Evolutionary conservation across 1,140 invertebrate species (phyloP).

Genomic region (Ceratina calcarata): DNA sequence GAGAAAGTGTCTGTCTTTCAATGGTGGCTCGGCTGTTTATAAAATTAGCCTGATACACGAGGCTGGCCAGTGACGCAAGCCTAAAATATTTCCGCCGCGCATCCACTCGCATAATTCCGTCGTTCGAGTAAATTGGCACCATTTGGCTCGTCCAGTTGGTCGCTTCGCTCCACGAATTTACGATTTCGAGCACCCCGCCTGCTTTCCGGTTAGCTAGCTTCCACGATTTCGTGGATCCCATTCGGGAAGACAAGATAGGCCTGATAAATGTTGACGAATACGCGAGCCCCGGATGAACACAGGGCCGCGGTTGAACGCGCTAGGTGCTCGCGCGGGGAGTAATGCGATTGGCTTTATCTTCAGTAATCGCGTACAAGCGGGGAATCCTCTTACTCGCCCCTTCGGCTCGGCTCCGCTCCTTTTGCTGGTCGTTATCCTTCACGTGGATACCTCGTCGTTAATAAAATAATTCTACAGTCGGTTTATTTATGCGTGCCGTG

Average conservation of each 20-base stretch:
- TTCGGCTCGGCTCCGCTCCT: not conserved
- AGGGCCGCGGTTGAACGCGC: slow-evolving; percentile 14
- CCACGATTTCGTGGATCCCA: slow-evolving; percentile 11
- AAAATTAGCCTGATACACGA: slow-evolving; percentile 18
- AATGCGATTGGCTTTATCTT: slow-evolving; percentile 64
- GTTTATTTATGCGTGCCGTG: slow-evolving; percentile 66
- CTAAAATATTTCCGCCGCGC: slow-evolving; percentile 27
- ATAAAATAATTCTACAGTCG: slow-evolving; percentile 70
- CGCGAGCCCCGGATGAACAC: not conserved
- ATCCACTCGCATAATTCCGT: slow-evolving; percentile 36
- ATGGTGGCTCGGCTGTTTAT: slow-evolving; percentile 19
- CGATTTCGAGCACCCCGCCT: slow-evolving; percentile 9
- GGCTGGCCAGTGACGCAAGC: not conserved
- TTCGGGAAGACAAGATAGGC: slow-evolving; percentile 29
- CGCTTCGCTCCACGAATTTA: slow-evolving; percentile 17
- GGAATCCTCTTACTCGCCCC: not conserved
- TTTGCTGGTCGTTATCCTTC: not conserved
- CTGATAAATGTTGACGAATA: slow-evolving; percentile 44
- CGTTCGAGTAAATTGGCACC: slow-evolving; percentile 46
- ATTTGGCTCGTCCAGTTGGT: slow-evolving; percentile 30
- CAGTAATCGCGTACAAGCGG: slow-evolving; percentile 35
- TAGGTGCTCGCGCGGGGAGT: slow-evolving; percentile 58
- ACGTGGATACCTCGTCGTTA: slow-evolving; percentile 35
- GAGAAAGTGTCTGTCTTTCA: not conserved
- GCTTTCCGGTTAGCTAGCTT: no score